phyloP scores from a whole-genome alignment of 2,888 invertebrate species.

The Lutraria lutraria region DNA sequence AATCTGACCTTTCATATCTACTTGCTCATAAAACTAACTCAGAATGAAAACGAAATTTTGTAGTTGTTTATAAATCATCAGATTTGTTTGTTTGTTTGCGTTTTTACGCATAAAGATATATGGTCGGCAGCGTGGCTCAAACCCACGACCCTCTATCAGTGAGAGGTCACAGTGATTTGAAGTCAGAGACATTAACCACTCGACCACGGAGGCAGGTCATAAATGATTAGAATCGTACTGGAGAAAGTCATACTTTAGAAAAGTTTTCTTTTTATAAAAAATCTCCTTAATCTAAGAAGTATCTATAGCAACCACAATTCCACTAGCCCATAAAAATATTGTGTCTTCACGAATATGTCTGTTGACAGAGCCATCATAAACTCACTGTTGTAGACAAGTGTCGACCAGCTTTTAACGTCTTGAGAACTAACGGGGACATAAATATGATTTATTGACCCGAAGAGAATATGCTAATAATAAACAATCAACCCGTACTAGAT shows the following conservation, averaged over 20 bases:
- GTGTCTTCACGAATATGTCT: not conserved
- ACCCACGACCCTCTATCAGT: no score
- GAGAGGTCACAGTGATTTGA: no score
- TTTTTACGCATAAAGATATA: no score
- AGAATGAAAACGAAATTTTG: no score
- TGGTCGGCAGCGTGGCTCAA: no score
- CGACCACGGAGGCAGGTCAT: no score
- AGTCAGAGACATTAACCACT: no score
- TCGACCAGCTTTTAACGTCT: slow-evolving; percentile 19
- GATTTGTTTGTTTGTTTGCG: no score
- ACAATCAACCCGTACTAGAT: not conserved
- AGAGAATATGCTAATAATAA: slow-evolving; percentile 23
- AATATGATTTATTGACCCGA: slow-evolving; percentile 24
- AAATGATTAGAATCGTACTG: not conserved
- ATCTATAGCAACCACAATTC: not conserved
- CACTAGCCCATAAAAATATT: slow-evolving; percentile 2
- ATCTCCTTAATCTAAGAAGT: not conserved
- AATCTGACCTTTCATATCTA: no score
- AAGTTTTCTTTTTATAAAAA: not conserved
- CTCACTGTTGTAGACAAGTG: slow-evolving; percentile 1
- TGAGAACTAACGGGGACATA: slow-evolving; percentile 6
- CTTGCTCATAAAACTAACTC: no score
- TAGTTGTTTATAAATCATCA: no score
- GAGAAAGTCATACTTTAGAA: not conserved
- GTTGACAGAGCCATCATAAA: slow-evolving; percentile 13